Percentiles rank a stretch among this genome's conserved stretches.
phyloP scores from a whole-genome alignment of 2,888 invertebrate genomes.

The Chromoteleia sp. region DNA sequence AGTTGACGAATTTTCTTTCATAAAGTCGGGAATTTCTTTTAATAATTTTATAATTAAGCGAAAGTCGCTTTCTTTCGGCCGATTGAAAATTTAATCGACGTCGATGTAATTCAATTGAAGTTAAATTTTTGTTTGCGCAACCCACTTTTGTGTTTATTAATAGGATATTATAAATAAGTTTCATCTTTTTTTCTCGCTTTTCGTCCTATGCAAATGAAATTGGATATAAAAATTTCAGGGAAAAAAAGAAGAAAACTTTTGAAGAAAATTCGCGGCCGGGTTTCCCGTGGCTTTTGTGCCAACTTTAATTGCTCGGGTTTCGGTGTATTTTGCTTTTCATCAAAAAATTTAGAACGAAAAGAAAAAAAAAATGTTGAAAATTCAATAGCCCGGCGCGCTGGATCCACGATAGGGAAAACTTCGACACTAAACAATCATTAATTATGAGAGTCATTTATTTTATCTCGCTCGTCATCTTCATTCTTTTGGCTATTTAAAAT shows the following conservation, averaged over 20 bases:
- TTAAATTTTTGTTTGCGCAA: no score
- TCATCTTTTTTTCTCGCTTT: no score
- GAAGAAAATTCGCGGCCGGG: neutral
- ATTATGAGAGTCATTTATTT: constrained; percentile 28
- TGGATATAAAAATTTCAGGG: neutral
- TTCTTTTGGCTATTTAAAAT: constrained; percentile 43
- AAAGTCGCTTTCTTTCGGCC: no score
- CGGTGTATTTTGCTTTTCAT: neutral
- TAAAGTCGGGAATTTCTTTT: no score
- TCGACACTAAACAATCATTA: constrained; percentile 39
- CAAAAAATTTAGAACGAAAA: constrained; percentile 3
- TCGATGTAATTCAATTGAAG: no score
- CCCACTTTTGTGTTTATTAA: no score
- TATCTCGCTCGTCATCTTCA: constrained; percentile 36
- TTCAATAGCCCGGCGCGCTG: neutral
- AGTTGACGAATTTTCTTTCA: constrained; percentile 11
- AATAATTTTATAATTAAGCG: no score
- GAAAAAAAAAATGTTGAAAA: neutral
- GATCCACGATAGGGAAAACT: constrained; percentile 3
- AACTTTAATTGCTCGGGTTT: constrained; percentile 23
- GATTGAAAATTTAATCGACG: no score
- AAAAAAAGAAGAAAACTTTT: neutral
- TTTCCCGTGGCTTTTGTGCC: constrained; percentile 26
- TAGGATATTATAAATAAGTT: no score
- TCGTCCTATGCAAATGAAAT: no score